Percentiles rank a stretch among this genome's conserved stretches.
phyloP scores from a whole-genome alignment of 1,140 invertebrate species.

The Drosophila ambigua region DNA sequence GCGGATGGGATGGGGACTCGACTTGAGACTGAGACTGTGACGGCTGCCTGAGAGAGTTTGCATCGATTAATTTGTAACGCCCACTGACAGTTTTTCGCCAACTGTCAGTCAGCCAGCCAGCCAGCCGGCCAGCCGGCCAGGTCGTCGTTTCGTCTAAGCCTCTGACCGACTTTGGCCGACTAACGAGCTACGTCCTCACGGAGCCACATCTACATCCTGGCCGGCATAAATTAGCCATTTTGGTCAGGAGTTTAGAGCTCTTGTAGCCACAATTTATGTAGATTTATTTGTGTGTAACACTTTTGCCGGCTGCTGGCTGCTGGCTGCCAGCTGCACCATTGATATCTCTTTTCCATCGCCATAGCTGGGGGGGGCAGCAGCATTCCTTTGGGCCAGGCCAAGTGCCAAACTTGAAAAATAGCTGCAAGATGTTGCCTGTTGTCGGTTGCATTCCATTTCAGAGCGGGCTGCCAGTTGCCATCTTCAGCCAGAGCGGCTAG shows the following conservation, averaged over 20 bases:
- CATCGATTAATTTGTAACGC: slow-evolving; percentile 63
- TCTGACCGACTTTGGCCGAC: slow-evolving; percentile 44
- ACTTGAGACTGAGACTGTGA: slow-evolving; percentile 31
- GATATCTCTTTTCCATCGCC: slow-evolving; percentile 64
- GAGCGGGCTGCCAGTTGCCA: slow-evolving; percentile 26
- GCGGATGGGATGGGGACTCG: slow-evolving; percentile 12
- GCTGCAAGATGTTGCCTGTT: slow-evolving; percentile 49
- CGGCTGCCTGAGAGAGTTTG: not conserved
- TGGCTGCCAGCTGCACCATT: slow-evolving; percentile 33
- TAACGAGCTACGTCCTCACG: slow-evolving; percentile 44
- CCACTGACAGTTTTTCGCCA: slow-evolving; percentile 15
- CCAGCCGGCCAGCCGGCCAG: slow-evolving; percentile 6
- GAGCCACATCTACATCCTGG: slow-evolving; percentile 19
- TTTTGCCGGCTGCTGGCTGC: slow-evolving; percentile 31
- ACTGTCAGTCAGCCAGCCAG: slow-evolving; percentile 8
- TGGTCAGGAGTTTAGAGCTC: slow-evolving; percentile 34
- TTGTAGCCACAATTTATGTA: slow-evolving; percentile 66
- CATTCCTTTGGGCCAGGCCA: slow-evolving; percentile 63
- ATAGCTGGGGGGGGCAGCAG: slow-evolving; percentile 33
- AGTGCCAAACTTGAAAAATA: slow-evolving; percentile 60
- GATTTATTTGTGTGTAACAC: slow-evolving; percentile 79
- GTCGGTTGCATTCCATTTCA: slow-evolving; percentile 43
- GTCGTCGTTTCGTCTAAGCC: slow-evolving; percentile 19
- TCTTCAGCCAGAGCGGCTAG: slow-evolving; percentile 16
- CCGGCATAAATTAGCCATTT: slow-evolving; percentile 43